Base-by-base conservation (phyloP, 2,888 invertebrate species). In the Hydrotaea cyrtoneurina region DNA sequence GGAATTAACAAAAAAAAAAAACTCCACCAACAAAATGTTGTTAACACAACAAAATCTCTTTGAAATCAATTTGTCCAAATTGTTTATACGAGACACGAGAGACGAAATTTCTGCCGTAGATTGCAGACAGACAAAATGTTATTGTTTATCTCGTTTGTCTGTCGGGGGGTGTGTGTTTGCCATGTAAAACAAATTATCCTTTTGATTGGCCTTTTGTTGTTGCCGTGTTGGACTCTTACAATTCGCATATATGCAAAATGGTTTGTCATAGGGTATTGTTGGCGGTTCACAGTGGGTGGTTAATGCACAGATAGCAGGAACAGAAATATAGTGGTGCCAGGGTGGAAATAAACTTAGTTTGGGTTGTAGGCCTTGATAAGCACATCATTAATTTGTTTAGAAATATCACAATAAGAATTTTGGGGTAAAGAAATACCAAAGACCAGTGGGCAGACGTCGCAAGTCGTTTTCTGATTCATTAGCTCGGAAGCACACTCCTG, bases 41-140 rank as follows among this genome's bases (percentile, higher is more conserved):
- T 46, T 11, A 69, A 69, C 69, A 69, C 69, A 62, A 62, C 13
- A 69, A 69, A 69, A 69, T 69, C 43, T 69, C 46, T 43, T 17
- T 11, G 46, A 69, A 21, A 23, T n/a, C 62, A 69, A 43, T 69
- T 69, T 69, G 43, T 23, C 39, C 69, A 69, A 46, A 69, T 69
- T 62, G 62, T 62, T 62, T 62, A 62, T 36, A 62, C 31, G 62
- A 31, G 26, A 62, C 62, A 31, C 31, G 31, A 2, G 3, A 31
- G 2, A 31, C 66, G 39, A 21, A 69, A 46, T 69, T 46, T 43
- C 23, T 69, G 23, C 17, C 43, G 13, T 0, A 62, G 26, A 26
- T 39, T 46, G 13, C 0, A 31, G 26, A 26, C 62, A 62, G 59
- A 59, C 59, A 59, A 59, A 11, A 62, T 31, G 15, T 62, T 62